Percentiles rank a stretch among this genome's conserved stretches.
These are phyloP conservation scores for Chrysemys picta DNA, from an alignment of 2,113 vertebrate species.

Conservation along the genomic window DNA sequence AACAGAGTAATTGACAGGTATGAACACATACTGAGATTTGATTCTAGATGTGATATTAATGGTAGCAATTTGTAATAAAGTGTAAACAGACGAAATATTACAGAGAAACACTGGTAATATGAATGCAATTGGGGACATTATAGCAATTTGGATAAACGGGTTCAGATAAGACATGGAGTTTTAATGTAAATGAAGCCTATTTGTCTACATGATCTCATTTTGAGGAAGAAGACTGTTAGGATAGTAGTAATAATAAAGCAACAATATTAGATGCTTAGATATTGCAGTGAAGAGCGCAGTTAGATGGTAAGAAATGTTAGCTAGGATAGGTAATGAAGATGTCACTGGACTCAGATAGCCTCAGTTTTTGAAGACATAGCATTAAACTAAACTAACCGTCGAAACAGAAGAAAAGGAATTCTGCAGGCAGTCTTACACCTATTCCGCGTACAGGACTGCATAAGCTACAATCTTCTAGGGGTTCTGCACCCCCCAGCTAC, in stretches of 20 bases:
- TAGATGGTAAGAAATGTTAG: background rate
- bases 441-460: background rate
- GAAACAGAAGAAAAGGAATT: background rate
- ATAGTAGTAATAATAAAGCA: background rate
- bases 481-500: background rate
- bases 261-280: background rate
- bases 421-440: background rate
- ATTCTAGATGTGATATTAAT: background rate
- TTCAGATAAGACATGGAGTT: background rate
- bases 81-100: background rate
- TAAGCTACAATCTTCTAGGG: background rate
- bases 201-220: background rate
- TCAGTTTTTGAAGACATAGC: background rate
- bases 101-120: background rate
- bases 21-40: background rate
- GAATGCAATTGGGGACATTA: background rate
- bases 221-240: background rate
- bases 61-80: background rate
- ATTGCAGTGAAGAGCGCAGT: background rate
- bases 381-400: background rate
- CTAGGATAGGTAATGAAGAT: background rate
- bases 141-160: background rate
- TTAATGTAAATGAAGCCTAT: background rate
- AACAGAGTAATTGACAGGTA: background rate
- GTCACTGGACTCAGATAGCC: background rate